Evolutionary conservation across 2,888 invertebrate genomes (phyloP).

Genomic region (Ennomos quercinarius): DNA sequence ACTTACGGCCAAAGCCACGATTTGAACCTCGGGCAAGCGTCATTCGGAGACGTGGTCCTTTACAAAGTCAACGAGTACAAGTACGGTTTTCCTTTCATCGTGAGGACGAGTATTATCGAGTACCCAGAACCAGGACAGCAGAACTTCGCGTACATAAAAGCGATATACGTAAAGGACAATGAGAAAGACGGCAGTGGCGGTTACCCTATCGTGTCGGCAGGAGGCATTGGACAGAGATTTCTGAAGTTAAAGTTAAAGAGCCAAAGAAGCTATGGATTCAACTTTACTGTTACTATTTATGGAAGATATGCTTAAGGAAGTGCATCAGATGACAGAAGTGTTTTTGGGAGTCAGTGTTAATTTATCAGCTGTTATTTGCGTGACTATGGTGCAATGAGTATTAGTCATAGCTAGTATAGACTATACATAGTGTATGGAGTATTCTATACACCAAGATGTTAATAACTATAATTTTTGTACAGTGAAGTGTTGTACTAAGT

Average conservation of each 20-base stretch:
- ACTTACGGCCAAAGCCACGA: conserved; percentile 69
- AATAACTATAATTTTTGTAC: no score
- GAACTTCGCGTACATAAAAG: conserved; percentile 69
- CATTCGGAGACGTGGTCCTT: conserved; percentile 69
- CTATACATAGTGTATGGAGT: no score
- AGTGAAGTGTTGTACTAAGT: no score
- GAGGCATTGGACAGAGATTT: conserved; percentile 75
- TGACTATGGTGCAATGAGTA: no score
- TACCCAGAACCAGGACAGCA: conserved; percentile 67
- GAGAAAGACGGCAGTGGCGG: conserved; percentile 68
- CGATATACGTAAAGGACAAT: conserved; percentile 71
- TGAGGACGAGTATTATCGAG: conserved; percentile 64
- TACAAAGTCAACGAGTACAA: conserved; percentile 67
- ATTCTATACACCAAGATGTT: no score
- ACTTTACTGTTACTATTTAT: conserved; percentile 76
- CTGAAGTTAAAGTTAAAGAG: conserved; percentile 76
- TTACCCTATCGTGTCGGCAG: conserved; percentile 66
- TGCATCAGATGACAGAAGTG: background rate
- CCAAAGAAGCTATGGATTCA: conserved; percentile 69
- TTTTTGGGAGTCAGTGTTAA: background rate
- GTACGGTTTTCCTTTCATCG: conserved; percentile 71
- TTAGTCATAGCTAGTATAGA: no score
- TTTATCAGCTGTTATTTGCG: no score
- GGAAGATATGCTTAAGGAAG: conserved; percentile 59
- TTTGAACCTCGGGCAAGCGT: conserved; percentile 61